These are phyloP conservation scores for Donacobius atricapilla DNA, from an alignment of 2,113 vertebrate genomes.

Conservation along the genomic window DNA sequence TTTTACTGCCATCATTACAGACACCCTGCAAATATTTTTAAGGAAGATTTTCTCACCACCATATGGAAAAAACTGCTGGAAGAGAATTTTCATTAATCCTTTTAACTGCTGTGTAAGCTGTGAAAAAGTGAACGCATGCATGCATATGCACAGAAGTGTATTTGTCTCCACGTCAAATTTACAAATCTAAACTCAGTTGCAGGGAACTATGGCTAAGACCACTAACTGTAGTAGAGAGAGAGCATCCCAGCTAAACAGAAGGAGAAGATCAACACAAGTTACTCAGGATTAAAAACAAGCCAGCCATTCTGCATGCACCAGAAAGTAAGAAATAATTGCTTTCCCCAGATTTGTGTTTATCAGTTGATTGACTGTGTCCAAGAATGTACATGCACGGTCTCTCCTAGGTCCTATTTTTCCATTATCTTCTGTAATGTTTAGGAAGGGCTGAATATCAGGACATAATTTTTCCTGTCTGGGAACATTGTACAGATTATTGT, in stretches of 20 bases:
- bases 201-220: background rate
- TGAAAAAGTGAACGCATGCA: background rate
- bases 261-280: background rate
- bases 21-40: background rate
- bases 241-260: background rate
- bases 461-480: background rate
- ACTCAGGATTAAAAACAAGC: background rate
- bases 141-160: background rate
- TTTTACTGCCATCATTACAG: background rate
- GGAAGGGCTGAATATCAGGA: background rate
- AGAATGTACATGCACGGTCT: background rate
- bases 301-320: background rate
- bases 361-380: background rate
- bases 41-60: background rate
- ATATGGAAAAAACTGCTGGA: background rate
- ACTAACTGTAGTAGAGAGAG: background rate
- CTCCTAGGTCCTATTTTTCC: background rate
- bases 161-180: background rate
- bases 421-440: background rate
- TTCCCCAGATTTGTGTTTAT: background rate
- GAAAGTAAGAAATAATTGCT: background rate
- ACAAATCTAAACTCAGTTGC: background rate
- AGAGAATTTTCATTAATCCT: conserved; percentile 6
- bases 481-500: background rate
- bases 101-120: background rate